Evolutionary conservation across 2,888 invertebrate genomes (phyloP), one percentile per base, ranked within the genome.

Genomic region (Hipparchia semele): DNA sequence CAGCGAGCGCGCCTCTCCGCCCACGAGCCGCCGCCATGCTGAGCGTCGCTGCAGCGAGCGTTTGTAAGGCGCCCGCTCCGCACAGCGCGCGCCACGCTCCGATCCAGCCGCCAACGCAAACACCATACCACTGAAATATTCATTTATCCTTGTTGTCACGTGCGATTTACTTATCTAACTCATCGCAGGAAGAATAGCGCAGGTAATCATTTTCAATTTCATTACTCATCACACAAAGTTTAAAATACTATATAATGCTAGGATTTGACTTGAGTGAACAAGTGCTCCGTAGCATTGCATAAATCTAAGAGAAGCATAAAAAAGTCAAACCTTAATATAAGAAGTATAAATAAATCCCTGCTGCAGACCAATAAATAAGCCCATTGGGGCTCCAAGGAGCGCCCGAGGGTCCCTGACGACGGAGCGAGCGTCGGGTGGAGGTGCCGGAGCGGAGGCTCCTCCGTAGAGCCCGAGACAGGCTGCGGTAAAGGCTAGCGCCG

Each of bases 301-400:
- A 49, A 49, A 49, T 49, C 3, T 39, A 39, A 39, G 39, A 39
- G 39, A 39, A 39, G 39, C 39, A 39, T 39, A 49, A 54, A 12
- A 23, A 45, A 3, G 6, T 64, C 64, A 9, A 49, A 96, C 97
- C 95, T 97, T 96, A 84, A 97, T 96, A 87, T 97, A 97, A 83
- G 97, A 97, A 8, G 96, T 96, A 84, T 96, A 96, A 92, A 98
- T 97, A 86, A 97, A 97, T 78, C 97, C 97, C 90, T 97, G 97
- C 86, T 97, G 97, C 73, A 97, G 94, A 75, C 97, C 97, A 77
- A 97, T 97, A 82, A 97, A 98, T 60, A 97, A 93, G 4, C 97
- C 96, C 88, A 97, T 94, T 0, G 97, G 97, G 0, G 96, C 96
- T 2, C 96, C 96, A 56, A 97, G 95, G 79, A 96, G 94, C 56